Conservation (phyloP, 2,797 vertebrate genomes). For the Semaprochilodus insignis region DNA sequence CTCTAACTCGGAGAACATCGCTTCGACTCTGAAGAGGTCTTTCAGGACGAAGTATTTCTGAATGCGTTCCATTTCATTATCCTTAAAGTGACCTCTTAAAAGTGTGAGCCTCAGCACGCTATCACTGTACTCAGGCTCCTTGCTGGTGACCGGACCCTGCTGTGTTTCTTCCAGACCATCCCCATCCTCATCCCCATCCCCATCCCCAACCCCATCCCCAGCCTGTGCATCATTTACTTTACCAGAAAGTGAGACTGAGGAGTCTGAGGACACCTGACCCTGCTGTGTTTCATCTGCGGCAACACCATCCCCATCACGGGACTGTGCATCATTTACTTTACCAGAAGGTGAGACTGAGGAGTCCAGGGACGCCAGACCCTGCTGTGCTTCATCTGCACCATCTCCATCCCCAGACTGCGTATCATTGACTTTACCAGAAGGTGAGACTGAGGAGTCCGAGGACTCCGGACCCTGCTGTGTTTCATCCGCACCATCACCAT, state of each 20-base stretch:
- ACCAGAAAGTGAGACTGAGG: background rate
- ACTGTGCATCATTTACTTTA: no score
- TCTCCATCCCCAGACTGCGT: slow-evolving; percentile 2
- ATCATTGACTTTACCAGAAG: background rate
- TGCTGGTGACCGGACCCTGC: background rate
- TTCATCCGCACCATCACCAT: no score
- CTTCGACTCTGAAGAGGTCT: slow-evolving; percentile 82
- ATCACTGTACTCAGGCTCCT: slow-evolving; percentile 76
- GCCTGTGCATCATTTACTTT: slow-evolving; percentile 9
- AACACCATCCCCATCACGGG: no score
- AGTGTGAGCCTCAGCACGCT: slow-evolving; percentile 77
- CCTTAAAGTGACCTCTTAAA: slow-evolving; percentile 82
- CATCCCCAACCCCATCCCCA: background rate
- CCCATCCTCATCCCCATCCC: background rate
- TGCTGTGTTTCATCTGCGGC: no score
- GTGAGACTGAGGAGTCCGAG: background rate
- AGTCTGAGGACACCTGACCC: background rate
- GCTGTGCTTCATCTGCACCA: slow-evolving; percentile 13
- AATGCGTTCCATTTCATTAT: slow-evolving; percentile 75
- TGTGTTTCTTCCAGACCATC: slow-evolving; percentile 23
- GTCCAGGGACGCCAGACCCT: background rate
- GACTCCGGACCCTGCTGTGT: background rate
- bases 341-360: no score
- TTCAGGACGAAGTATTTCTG: slow-evolving; percentile 81
- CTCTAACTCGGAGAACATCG: slow-evolving; percentile 86